Conservation (phyloP, 2,888 invertebrate species). For the Cephus pygmeus region DNA sequence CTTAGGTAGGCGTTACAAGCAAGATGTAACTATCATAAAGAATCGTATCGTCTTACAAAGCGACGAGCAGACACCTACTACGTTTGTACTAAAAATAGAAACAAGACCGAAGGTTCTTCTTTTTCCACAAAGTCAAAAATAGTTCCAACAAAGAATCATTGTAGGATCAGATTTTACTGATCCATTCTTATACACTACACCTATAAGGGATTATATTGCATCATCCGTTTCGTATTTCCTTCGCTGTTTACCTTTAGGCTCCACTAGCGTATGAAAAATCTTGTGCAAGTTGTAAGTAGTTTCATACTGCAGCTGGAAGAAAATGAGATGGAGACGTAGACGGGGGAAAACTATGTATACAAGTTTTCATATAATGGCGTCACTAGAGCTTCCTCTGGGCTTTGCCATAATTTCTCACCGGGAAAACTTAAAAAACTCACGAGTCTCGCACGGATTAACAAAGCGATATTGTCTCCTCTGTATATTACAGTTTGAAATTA, state of each 20-base stretch:
- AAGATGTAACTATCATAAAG: background rate
- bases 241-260: background rate
- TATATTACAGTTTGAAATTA: background rate
- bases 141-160: background rate
- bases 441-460: background rate
- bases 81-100: background rate
- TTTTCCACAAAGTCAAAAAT: background rate
- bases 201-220: background rate
- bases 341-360: background rate
- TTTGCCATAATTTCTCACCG: constrained; percentile 18
- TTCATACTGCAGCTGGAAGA: background rate
- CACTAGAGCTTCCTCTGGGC: background rate
- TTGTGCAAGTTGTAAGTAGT: background rate
- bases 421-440: constrained; percentile 14
- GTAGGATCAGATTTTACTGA: background rate
- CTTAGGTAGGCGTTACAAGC: background rate
- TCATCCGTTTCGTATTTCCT: background rate
- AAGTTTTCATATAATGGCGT: background rate
- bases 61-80: background rate
- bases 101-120: background rate
- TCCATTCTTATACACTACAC: background rate
- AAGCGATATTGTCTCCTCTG: background rate
- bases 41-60: background rate
- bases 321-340: background rate
- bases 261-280: background rate